Evolutionary conservation across 2,797 vertebrate species (phyloP).

Genomic region (Catamblyrhynchus diadema): DNA sequence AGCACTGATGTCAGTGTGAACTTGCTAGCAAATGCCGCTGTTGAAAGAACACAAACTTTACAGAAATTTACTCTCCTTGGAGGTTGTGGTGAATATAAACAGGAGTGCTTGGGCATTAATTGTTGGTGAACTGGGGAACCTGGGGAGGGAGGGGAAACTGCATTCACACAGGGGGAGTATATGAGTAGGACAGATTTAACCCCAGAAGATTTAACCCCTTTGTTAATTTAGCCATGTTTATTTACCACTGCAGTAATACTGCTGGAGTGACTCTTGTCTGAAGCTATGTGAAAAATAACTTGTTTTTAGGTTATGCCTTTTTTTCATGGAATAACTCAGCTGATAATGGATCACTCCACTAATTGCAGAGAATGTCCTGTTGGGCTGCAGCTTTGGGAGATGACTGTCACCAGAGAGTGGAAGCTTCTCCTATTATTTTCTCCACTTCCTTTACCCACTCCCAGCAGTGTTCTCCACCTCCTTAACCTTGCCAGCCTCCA

Average conservation of each 20-base stretch:
- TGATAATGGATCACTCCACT: not conserved
- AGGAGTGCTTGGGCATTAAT: not conserved
- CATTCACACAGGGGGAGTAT: not conserved
- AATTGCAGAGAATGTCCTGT: not conserved
- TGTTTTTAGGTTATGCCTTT: not conserved
- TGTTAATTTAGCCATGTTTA: not conserved
- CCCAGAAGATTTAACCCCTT: not conserved
- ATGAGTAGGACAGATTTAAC: not conserved
- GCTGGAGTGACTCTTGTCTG: not conserved
- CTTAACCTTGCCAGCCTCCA: not conserved
- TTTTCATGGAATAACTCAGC: not conserved
- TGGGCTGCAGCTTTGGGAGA: not conserved
- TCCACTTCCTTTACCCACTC: not conserved
- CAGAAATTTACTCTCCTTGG: not conserved
- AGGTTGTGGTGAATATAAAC: not conserved
- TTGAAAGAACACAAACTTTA: not conserved
- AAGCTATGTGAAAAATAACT: not conserved
- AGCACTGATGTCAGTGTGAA: not conserved
- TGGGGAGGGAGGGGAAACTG: not conserved
- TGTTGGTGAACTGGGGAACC: not conserved
- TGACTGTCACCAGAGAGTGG: not conserved
- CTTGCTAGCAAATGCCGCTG: not conserved
- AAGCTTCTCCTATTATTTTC: not conserved
- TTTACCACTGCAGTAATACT: not conserved
- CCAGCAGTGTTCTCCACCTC: not conserved